phyloP scores from a whole-genome alignment of 2,888 invertebrate species.

The Bombylius discolor region DNA sequence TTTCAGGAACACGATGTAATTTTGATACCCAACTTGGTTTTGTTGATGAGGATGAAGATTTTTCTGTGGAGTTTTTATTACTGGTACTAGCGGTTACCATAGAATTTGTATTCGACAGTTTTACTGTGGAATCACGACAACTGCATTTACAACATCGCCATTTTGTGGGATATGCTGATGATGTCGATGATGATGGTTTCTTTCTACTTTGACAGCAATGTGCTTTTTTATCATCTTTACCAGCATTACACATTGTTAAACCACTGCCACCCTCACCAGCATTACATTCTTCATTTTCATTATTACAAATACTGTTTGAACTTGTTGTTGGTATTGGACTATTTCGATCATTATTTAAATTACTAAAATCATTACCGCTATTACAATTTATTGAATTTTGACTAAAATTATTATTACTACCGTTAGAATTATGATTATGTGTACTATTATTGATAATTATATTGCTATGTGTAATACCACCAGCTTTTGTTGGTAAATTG shows the following conservation, averaged over 20 bases:
- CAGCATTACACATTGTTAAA: conserved; percentile 10
- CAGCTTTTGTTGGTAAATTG: neutral
- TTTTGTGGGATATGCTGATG: conserved; percentile 14
- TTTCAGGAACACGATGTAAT: neutral
- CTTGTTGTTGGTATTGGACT: too few species aligned
- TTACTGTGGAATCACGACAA: conserved; percentile 15
- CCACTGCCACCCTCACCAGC: conserved; percentile 15
- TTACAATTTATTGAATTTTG: too few species aligned
- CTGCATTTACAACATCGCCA: conserved; percentile 30
- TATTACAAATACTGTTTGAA: conserved; percentile 10
- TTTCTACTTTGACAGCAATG: conserved; percentile 27
- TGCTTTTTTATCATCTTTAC: conserved; percentile 17
- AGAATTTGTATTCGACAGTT: neutral
- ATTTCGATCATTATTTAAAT: too few species aligned
- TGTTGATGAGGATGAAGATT: neutral
- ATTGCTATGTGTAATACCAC: neutral
- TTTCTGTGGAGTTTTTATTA: neutral
- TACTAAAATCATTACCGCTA: neutral
- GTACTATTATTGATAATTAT: too few species aligned
- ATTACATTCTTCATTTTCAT: conserved; percentile 9
- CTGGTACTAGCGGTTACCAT: neutral
- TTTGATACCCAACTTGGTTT: conserved; percentile 3
- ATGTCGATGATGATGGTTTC: conserved; percentile 6
- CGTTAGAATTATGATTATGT: too few species aligned
- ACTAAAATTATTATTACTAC: too few species aligned